phyloP scores from a whole-genome alignment of 2,797 vertebrate species.

The Hapalemur alaotrensis region DNA sequence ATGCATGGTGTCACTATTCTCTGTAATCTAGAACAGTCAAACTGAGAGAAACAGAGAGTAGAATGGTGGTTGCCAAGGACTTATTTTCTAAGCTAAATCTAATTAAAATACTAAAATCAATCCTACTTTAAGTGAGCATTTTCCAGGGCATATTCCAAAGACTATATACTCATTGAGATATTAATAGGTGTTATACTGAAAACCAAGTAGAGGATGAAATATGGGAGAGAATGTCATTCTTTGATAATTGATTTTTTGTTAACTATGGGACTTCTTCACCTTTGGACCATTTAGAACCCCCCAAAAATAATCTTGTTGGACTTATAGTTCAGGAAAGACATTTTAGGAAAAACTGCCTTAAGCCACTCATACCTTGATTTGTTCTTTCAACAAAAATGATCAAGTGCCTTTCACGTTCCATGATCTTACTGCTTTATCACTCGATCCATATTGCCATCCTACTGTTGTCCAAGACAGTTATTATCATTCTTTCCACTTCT shows the following conservation, averaged over 20 bases:
- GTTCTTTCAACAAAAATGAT: not conserved
- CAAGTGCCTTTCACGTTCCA: not conserved
- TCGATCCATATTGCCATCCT: not conserved
- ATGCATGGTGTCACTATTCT: no score
- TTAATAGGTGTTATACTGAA: not conserved
- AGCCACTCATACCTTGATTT: not conserved
- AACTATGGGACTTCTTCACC: not conserved
- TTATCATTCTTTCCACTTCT: not conserved
- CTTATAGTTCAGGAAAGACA: not conserved
- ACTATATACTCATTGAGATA: no score
- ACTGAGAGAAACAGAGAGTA: not conserved
- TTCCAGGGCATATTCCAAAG: not conserved
- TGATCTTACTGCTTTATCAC: not conserved
- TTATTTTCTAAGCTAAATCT: not conserved
- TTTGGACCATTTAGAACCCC: not conserved
- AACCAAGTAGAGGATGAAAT: not conserved
- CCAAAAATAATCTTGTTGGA: not conserved
- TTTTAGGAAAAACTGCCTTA: not conserved
- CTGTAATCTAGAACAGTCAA: no score
- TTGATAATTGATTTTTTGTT: not conserved
- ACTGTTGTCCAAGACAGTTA: not conserved
- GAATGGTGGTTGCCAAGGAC: not conserved
- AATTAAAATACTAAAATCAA: not conserved
- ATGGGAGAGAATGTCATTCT: not conserved
- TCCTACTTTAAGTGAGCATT: not conserved